These are phyloP conservation scores for Seriola dumerili DNA, from an alignment of 2,113 vertebrate species.

Conservation along the genomic window DNA sequence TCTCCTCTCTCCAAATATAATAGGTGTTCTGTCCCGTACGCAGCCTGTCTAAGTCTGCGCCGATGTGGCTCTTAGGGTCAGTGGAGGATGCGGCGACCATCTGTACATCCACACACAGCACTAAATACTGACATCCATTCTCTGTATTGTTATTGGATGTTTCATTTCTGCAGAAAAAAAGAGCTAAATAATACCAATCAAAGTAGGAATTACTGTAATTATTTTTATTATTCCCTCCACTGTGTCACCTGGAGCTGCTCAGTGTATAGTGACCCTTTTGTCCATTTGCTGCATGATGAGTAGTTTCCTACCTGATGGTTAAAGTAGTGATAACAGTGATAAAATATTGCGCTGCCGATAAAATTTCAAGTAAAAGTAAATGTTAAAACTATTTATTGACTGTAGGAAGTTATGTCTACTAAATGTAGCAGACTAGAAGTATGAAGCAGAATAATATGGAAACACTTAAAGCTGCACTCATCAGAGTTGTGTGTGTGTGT, in stretches of 20 bases:
- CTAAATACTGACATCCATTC: neutral
- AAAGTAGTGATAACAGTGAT: no score
- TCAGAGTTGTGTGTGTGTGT: no score
- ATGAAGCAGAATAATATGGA: no score
- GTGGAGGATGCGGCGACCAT: constrained; percentile 36
- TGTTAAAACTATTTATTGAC: no score
- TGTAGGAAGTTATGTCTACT: no score
- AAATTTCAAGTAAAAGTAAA: no score
- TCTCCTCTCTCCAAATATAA: neutral
- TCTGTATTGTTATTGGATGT: neutral
- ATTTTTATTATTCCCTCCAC: neutral
- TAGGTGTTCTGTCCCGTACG: no score
- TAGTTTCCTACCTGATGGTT: no score
- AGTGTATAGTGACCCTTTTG: neutral
- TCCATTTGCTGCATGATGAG: neutral
- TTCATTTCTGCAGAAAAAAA: constrained; percentile 8
- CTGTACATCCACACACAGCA: constrained; percentile 10
- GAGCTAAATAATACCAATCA: neutral
- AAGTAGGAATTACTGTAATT: neutral
- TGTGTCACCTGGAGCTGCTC: neutral
- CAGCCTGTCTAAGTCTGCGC: constrained; percentile 6
- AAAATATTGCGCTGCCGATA: no score
- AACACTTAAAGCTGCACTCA: no score
- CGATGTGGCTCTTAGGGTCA: constrained; percentile 34
- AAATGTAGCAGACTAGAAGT: no score